Evolutionary conservation across 2,113 vertebrate species (phyloP).

Genomic region (Actenoides hombroni): DNA sequence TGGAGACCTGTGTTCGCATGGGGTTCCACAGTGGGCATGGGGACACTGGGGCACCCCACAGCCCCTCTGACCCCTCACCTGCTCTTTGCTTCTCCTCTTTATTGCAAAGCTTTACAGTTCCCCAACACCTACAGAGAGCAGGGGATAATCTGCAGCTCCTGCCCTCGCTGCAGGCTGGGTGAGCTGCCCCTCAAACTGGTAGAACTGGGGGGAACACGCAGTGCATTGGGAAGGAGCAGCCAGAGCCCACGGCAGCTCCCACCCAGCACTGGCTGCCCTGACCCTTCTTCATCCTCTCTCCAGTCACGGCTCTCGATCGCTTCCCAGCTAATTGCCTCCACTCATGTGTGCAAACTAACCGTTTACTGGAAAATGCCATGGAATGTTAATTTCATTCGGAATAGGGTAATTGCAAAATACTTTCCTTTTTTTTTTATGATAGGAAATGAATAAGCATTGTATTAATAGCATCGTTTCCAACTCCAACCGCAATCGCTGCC

Average conservation of each 20-base stretch:
- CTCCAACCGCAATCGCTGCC: not conserved
- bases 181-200: not conserved
- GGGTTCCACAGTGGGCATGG: not conserved
- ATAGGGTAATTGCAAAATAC: constrained; percentile 51
- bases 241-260: fast-evolving
- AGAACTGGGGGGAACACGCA: not conserved
- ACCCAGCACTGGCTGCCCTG: not conserved
- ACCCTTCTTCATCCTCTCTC: constrained; percentile 55
- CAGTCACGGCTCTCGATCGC: constrained; percentile 49
- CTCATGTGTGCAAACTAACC: constrained; percentile 73
- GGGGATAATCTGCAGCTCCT: not conserved
- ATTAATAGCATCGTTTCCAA: constrained; percentile 70
- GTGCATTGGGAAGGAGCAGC: fast-evolving
- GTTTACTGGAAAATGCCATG: constrained; percentile 70
- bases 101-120: not conserved
- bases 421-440: constrained; percentile 30
- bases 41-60: not conserved
- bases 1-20: fast-evolving
- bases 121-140: not conserved
- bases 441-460: constrained; percentile 66
- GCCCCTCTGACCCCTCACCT: fast-evolving
- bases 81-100: not conserved
- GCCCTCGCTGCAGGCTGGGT: not conserved
- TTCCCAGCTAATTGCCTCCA: constrained; percentile 76
- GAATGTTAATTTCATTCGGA: constrained; percentile 78